Evolutionary conservation across 2,797 vertebrate species (phyloP).

Genomic region (Acipenser transmontanus): DNA sequence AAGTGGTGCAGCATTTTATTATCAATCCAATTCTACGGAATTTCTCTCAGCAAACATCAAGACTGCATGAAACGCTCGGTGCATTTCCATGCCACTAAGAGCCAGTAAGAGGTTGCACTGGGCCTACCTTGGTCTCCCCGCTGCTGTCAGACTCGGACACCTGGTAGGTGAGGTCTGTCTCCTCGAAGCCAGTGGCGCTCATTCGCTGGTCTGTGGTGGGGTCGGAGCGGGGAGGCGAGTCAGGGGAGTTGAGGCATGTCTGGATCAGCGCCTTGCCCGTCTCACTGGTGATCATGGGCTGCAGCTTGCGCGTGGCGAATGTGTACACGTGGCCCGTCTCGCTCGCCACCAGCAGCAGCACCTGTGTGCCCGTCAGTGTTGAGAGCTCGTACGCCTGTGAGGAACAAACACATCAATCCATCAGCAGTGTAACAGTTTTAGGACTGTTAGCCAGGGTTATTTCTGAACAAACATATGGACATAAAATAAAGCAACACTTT

Average conservation of each 20-base stretch:
- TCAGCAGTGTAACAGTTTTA: too few relatives aligned
- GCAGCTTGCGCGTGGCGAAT: slow-evolving; percentile 92
- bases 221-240: slow-evolving; percentile 89
- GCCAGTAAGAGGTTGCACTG: too few relatives aligned
- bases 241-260: slow-evolving; percentile 96
- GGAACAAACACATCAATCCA: slow-evolving; percentile 11
- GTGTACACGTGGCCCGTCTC: slow-evolving; percentile 98
- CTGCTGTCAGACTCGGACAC: slow-evolving; percentile 95
- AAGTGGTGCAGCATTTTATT: too few relatives aligned
- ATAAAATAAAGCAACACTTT: too few relatives aligned
- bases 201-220: slow-evolving; percentile 97
- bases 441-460: too few relatives aligned
- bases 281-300: slow-evolving; percentile 98
- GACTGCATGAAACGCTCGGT: too few relatives aligned
- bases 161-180: slow-evolving; percentile 97
- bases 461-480: too few relatives aligned
- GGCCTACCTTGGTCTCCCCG: slow-evolving; percentile 86
- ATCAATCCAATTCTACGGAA: too few relatives aligned
- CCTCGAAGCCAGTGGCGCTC: slow-evolving; percentile 96
- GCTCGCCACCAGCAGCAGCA: slow-evolving; percentile 90
- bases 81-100: too few relatives aligned
- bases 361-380: slow-evolving; percentile 94
- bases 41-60: too few relatives aligned
- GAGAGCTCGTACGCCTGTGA: slow-evolving; percentile 91
- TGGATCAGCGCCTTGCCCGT: slow-evolving; percentile 97